Evolutionary conservation across 2,797 vertebrate species (phyloP), one percentile per base, ranked within the genome.

Genomic region (Parauchenoglanis ngamensis): DNA sequence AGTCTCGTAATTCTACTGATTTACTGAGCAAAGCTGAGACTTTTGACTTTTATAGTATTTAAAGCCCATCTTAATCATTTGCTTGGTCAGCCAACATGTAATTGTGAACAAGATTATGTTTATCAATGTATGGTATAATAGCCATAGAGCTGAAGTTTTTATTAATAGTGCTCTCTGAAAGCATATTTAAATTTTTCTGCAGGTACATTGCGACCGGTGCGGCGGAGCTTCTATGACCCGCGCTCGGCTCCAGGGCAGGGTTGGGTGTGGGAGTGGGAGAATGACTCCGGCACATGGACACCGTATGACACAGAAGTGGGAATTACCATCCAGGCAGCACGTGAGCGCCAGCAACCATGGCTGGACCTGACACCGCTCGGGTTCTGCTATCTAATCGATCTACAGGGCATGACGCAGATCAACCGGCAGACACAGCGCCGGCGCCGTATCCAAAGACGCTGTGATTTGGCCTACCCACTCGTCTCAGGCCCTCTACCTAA

Each of bases 221-320:
- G 98, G 17, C 96, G 98, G 86, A 97, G 96, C 92, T 98, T 97
- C 94, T 99, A 99, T 0, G 97, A 99, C 89, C 97, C 97, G 0
- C 95, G 96, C 0, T 98, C 97, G 0, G 98, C 98, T 0, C 98
- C 98, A 0, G 98, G 98, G 68, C 97, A 98, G 92, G 98, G 98
- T 68, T 97, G 98, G 80, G 94, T 98, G 86, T 99, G 98, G 98
- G 98, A 99, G 92, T 98, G 98, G 97, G 97, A 99, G 94, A 98
- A 97, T 5, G 97, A 98, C 95, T 94, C 95, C 0, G 97, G 97
- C 5, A 97, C 97, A 0, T 99, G 98, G 98, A 97, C 97, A 0
- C 96, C 97, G 23, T 99, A 99, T 0, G 98, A 99, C 95, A 99
- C 97, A 83, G 97, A 98, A 1, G 97, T 99, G 91, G 96, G 97